Percentiles rank a stretch among this genome's conserved stretches.
Evolutionary conservation across 2,113 vertebrate species (phyloP).

Genomic region (Eleginops maclovinus): DNA sequence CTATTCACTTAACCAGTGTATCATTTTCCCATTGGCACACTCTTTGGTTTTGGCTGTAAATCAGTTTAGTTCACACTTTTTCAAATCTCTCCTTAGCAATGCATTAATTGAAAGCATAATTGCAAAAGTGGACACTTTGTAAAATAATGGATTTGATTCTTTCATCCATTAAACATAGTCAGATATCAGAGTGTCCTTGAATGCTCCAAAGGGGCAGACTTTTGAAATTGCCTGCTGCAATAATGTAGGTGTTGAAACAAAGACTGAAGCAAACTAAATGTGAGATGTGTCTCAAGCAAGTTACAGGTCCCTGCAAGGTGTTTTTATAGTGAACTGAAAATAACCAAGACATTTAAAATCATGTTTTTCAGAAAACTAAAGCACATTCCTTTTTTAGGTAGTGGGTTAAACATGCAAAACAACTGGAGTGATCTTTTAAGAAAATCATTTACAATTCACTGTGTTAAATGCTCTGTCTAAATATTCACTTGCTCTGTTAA

Average conservation of each 20-base stretch:
- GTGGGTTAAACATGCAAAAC: slow-evolving; percentile 25
- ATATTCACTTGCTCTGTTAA: slow-evolving; percentile 4
- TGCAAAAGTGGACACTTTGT: too few relatives aligned
- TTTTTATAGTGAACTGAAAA: slow-evolving; percentile 9
- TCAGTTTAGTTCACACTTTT: not conserved
- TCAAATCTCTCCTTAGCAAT: slow-evolving; percentile 7
- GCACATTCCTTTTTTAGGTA: slow-evolving; percentile 17
- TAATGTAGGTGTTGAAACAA: not conserved
- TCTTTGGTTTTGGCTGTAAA: not conserved
- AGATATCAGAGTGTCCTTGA: slow-evolving; percentile 15
- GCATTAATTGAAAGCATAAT: slow-evolving; percentile 9
- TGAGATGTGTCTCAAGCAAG: slow-evolving; percentile 3
- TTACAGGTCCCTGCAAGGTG: slow-evolving; percentile 6
- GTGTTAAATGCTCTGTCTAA: slow-evolving; percentile 9
- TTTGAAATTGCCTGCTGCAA: not conserved
- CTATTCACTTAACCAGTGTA: too few relatives aligned
- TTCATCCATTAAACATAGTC: slow-evolving; percentile 6
- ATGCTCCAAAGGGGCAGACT: not conserved
- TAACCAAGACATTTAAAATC: not conserved
- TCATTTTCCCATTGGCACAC: too few relatives aligned
- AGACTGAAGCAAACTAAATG: slow-evolving; percentile 15
- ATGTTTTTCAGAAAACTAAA: not conserved
- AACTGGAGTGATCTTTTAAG: slow-evolving; percentile 18
- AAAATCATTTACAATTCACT: slow-evolving; percentile 31
- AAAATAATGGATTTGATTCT: slow-evolving; percentile 9